Conservation (phyloP, 1,140 invertebrate species). For the Eumaeus atala region DNA sequence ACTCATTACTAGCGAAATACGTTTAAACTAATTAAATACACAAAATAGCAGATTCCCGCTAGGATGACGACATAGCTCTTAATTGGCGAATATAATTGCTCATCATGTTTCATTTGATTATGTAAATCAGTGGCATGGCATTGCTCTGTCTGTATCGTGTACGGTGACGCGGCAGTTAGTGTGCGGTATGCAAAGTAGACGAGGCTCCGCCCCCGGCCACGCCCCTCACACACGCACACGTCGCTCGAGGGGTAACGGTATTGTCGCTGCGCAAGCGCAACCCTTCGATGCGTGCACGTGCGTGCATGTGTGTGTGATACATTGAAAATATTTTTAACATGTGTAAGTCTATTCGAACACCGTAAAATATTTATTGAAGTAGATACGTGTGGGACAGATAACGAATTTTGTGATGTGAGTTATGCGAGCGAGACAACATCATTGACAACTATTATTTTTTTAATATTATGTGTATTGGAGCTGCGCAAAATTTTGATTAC, state of each 20-base stretch:
- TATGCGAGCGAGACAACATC: no score
- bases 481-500: no score
- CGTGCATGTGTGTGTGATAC: slow-evolving; percentile 16
- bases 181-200: slow-evolving; percentile 40
- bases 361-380: slow-evolving; percentile 12
- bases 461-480: no score
- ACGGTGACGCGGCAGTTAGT: slow-evolving; percentile 25
- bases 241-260: slow-evolving; percentile 19
- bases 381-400: slow-evolving; percentile 14
- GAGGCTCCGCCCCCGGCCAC: slow-evolving; percentile 26
- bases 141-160: slow-evolving; percentile 4
- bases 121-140: slow-evolving; percentile 31
- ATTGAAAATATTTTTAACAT: slow-evolving; percentile 13
- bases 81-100: slow-evolving; percentile 6
- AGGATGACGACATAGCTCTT: slow-evolving; percentile 1
- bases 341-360: slow-evolving; percentile 13
- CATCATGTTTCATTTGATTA: slow-evolving; percentile 18
- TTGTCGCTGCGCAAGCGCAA: slow-evolving; percentile 22
- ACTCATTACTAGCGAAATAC: no score
- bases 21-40: no score
- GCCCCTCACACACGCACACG: slow-evolving; percentile 20
- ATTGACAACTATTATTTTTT: no score
- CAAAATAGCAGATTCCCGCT: no score
- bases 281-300: slow-evolving; percentile 19
- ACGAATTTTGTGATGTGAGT: slow-evolving; percentile 10